Conservation (phyloP, 1,140 invertebrate genomes). For the Euura saliciscinereae region DNA sequence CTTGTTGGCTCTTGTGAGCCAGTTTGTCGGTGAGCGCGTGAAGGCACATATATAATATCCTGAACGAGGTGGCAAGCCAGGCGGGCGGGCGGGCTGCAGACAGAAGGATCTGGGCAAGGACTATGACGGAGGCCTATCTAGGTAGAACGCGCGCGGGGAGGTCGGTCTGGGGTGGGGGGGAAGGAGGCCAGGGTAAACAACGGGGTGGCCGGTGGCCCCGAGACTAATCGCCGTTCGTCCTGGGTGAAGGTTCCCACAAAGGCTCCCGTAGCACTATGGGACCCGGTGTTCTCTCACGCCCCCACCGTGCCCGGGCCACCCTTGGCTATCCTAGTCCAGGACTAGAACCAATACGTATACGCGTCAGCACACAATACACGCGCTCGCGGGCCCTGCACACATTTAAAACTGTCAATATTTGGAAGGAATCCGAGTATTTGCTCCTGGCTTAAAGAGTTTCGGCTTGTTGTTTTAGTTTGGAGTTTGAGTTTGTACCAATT, state of each 20-base stretch:
- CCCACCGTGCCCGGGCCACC: slow-evolving; percentile 24
- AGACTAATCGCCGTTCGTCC: slow-evolving; percentile 39
- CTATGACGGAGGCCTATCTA: not conserved
- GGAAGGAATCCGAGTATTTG: not conserved
- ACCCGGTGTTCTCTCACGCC: slow-evolving; percentile 25
- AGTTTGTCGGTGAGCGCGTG: slow-evolving; percentile 33
- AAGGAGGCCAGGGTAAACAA: slow-evolving; percentile 40
- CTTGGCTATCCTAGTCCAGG: slow-evolving; percentile 25
- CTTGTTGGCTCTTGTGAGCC: slow-evolving; percentile 32
- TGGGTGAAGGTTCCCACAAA: slow-evolving; percentile 41
- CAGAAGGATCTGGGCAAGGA: slow-evolving; percentile 1
- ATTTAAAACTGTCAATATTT: slow-evolving; percentile 14
- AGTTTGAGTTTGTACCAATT: slow-evolving; percentile 8
- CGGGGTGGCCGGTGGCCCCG: slow-evolving; percentile 30
- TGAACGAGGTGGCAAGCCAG: slow-evolving; percentile 42
- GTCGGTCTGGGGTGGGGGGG: not conserved
- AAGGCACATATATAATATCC: slow-evolving; percentile 41
- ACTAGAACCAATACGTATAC: slow-evolving; percentile 32
- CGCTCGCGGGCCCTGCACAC: slow-evolving; percentile 26
- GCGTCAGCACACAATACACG: slow-evolving; percentile 29
- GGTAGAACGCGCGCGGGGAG: not conserved
- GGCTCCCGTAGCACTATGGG: slow-evolving; percentile 34
- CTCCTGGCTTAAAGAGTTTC: slow-evolving; percentile 11
- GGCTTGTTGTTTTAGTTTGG: not conserved
- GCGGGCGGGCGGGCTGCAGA: slow-evolving; percentile 11